phyloP scores from a whole-genome alignment of 1,140 invertebrate species.

The fruit fly (Drosophila melanogaster) region DNA sequence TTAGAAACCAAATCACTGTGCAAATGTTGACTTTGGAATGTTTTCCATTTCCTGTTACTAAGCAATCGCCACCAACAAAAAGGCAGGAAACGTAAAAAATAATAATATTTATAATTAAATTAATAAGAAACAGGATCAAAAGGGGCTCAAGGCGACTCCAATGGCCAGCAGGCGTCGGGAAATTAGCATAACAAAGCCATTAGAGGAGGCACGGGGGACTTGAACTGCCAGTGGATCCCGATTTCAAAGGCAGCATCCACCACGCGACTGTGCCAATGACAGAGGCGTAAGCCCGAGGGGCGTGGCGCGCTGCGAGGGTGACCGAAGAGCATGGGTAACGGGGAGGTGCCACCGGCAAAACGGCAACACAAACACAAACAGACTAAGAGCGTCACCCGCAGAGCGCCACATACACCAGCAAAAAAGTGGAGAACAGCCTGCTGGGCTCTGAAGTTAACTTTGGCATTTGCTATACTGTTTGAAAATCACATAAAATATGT shows the following conservation, averaged over 20 bases:
- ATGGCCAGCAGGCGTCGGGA: conserved; percentile 73
- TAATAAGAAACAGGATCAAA: conserved; percentile 53
- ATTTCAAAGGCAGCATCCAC: conserved; percentile 67
- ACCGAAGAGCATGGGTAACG: no score
- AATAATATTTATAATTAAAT: conserved; percentile 72
- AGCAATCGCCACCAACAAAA: conserved; percentile 8
- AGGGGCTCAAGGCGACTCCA: conserved; percentile 42
- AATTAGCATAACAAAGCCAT: conserved; percentile 82
- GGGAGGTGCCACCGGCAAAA: conserved; percentile 13
- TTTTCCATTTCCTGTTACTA: conserved; percentile 32
- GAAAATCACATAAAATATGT: no score
- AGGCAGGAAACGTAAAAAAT: conserved; percentile 11
- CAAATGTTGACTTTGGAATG: conserved; percentile 51
- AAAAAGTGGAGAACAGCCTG: background rate
- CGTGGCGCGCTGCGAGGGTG: background rate
- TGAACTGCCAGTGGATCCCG: conserved; percentile 45
- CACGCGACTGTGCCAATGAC: conserved; percentile 48
- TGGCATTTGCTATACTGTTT: no score
- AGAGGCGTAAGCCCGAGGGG: conserved; percentile 50
- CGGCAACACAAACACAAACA: conserved; percentile 52
- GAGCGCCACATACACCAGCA: conserved; percentile 6
- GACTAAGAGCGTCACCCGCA: conserved; percentile 67
- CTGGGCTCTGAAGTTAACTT: no score
- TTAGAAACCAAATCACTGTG: conserved; percentile 26
- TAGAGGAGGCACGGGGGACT: conserved; percentile 45